Evolutionary conservation across 1,140 invertebrate genomes (phyloP).

Genomic region (Camponotus floridanus): DNA sequence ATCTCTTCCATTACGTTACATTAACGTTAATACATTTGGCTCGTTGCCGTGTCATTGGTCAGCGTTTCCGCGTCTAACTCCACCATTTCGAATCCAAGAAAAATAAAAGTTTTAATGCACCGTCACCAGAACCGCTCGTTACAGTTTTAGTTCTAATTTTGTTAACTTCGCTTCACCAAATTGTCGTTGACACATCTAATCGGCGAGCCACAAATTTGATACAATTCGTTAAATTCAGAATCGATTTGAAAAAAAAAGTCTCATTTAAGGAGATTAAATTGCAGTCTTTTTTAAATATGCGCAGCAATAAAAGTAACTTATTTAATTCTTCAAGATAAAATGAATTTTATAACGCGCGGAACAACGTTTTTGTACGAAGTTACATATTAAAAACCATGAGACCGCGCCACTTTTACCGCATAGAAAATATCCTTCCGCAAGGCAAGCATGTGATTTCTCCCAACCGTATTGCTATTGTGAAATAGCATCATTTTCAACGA

Average conservation of each 20-base stretch:
- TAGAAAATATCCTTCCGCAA: neutral
- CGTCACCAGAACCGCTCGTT: constrained; percentile 24
- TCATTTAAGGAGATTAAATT: neutral
- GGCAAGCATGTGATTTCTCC: constrained; percentile 9
- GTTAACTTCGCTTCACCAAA: neutral
- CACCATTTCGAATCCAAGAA: constrained; percentile 14
- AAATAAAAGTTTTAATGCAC: constrained; percentile 58
- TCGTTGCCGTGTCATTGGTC: constrained; percentile 35
- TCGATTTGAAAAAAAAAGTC: neutral
- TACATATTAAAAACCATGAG: neutral
- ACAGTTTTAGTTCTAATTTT: constrained; percentile 36
- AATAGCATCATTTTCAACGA: constrained; percentile 30
- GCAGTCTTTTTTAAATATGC: neutral
- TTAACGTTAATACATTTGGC: constrained; percentile 61
- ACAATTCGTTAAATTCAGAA: neutral
- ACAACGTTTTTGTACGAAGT: neutral
- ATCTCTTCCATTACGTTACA: constrained; percentile 39
- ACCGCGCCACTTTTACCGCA: neutral
- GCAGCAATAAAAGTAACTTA: neutral
- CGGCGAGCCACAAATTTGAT: constrained; percentile 10
- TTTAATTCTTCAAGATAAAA: neutral
- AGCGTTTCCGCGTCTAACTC: constrained; percentile 1
- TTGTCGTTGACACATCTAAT: constrained; percentile 42
- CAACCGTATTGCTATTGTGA: constrained; percentile 24
- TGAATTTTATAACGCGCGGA: neutral